phyloP scores from a whole-genome alignment of 2,113 vertebrate genomes.

The Silurus glanis region DNA sequence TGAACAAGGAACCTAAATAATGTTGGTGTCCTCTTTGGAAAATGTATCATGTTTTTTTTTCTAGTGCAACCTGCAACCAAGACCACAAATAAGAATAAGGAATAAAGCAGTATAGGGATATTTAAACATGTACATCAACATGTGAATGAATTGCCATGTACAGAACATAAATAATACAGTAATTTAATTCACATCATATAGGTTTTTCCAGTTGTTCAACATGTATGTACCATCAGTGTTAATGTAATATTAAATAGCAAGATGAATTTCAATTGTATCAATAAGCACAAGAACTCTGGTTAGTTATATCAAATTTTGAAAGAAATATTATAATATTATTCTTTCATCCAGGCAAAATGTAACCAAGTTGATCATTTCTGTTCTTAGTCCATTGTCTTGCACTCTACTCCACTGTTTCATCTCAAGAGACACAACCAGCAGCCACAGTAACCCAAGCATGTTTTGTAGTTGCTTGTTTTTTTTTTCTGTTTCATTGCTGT shows the following conservation, averaged over 20 bases:
- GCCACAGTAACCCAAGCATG: slow-evolving; percentile 57
- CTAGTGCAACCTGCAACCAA: slow-evolving; percentile 15
- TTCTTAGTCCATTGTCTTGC: background rate
- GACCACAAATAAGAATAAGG: slow-evolving; percentile 29
- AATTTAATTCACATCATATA: slow-evolving; percentile 24
- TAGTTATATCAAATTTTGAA: slow-evolving; percentile 50
- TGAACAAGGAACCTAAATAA: slow-evolving; percentile 18
- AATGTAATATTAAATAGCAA: slow-evolving; percentile 44
- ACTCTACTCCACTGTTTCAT: slow-evolving; percentile 25
- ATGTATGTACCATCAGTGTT: slow-evolving; percentile 44
- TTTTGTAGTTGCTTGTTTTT: slow-evolving; percentile 55
- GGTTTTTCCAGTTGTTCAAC: slow-evolving; percentile 17
- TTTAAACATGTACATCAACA: slow-evolving; percentile 53
- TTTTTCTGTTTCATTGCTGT: slow-evolving; percentile 55
- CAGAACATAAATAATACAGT: slow-evolving; percentile 40
- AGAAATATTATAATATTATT: slow-evolving; percentile 40
- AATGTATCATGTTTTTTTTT: slow-evolving; percentile 46
- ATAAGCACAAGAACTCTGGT: slow-evolving; percentile 33
- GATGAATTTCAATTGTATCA: slow-evolving; percentile 1
- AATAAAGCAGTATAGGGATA: slow-evolving; percentile 59
- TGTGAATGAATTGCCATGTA: slow-evolving; percentile 53
- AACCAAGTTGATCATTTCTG: slow-evolving; percentile 36
- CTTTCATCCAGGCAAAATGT: slow-evolving; percentile 40
- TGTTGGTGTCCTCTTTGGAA: slow-evolving; percentile 22
- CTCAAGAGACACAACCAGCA: slow-evolving; percentile 50